A percentile compares a stretch with the other conserved stretches of the same genome.
Evolutionary conservation across 2,113 vertebrate species (phyloP).

Genomic region (Nyctibius bracteatus): DNA sequence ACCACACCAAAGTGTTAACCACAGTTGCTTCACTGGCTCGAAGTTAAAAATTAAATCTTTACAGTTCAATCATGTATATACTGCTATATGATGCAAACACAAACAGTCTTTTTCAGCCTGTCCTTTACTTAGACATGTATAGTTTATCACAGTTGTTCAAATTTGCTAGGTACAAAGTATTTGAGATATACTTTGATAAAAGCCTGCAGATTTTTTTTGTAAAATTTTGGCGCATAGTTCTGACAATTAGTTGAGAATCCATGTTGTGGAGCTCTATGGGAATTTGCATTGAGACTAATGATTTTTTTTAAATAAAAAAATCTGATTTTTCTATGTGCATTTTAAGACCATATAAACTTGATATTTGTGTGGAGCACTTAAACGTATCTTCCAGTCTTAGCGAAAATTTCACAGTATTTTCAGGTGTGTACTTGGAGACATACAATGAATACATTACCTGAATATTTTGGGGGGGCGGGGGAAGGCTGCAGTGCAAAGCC

Average conservation of each 20-base stretch:
- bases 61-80: not conserved
- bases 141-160: not conserved
- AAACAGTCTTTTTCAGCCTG: not conserved
- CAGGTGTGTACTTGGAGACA: not conserved
- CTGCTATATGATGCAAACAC: not conserved
- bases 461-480: not conserved
- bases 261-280: not conserved
- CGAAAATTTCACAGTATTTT: not conserved
- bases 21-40: not conserved
- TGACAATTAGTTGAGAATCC: not conserved
- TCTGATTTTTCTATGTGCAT: rapidly evolving
- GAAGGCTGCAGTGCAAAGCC: not conserved
- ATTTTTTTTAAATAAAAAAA: not conserved
- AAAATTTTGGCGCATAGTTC: not conserved
- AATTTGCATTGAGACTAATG: not conserved
- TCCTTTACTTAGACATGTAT: not conserved
- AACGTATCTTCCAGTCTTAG: not conserved
- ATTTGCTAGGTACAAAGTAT: not conserved
- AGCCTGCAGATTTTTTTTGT: not conserved
- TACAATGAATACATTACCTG: not conserved
- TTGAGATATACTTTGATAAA: not conserved
- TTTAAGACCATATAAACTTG: not conserved
- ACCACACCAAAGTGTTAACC: not conserved
- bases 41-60: not conserved
- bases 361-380: not conserved